Percentiles rank a stretch among this genome's conserved stretches.
Conservation (phyloP, 2,888 invertebrate species). For the Luffia ferchaultella region DNA sequence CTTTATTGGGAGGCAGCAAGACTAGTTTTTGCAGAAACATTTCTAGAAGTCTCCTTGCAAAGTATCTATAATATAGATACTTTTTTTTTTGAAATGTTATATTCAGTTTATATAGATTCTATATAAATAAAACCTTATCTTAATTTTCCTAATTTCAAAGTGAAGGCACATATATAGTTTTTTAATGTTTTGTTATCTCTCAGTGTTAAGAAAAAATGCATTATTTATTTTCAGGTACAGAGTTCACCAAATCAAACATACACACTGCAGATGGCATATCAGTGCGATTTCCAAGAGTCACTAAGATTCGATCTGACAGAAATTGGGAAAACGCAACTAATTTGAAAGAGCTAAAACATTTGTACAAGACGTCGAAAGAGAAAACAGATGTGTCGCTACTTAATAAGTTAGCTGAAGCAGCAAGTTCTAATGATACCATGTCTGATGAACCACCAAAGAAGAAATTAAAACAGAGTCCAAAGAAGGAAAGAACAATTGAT, state of each 20-base stretch:
- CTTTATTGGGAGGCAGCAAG: no score
- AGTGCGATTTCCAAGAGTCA: slow-evolving; percentile 91
- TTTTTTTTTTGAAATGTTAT: no score
- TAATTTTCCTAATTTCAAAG: no score
- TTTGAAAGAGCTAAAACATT: slow-evolving; percentile 73
- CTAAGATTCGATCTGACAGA: slow-evolving; percentile 84
- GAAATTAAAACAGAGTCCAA: slow-evolving; percentile 29
- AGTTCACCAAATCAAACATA: slow-evolving; percentile 79
- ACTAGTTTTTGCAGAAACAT: no score
- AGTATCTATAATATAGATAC: no score
- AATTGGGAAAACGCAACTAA: slow-evolving; percentile 84
- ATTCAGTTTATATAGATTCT: no score
- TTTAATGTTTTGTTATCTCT: no score
- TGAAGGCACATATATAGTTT: no score
- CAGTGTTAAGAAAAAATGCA: no score
- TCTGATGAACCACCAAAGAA: slow-evolving; percentile 26
- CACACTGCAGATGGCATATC: slow-evolving; percentile 96
- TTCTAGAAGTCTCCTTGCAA: no score
- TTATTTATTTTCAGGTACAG: slow-evolving; percentile 68
- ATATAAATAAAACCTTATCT: no score
- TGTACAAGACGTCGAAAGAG: slow-evolving; percentile 76
- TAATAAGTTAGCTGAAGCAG: slow-evolving; percentile 47
- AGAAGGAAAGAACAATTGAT: slow-evolving; percentile 20
- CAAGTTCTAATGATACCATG: slow-evolving; percentile 6
- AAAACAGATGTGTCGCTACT: slow-evolving; percentile 66